phyloP scores from a whole-genome alignment of 1,140 invertebrate genomes.

The Diorhabda elongata region DNA sequence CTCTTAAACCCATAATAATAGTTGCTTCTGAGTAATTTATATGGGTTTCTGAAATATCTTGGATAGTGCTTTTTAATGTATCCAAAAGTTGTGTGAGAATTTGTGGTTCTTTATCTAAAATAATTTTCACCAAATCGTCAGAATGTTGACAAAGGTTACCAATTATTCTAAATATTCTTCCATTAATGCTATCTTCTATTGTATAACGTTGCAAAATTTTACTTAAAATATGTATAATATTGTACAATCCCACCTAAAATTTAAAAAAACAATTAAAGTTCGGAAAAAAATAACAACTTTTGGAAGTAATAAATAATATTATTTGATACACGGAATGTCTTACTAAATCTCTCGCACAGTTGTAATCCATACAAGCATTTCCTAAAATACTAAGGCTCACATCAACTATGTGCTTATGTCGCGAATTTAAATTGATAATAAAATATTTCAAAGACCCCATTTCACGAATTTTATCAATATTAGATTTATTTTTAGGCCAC shows the following conservation, averaged over 20 bases:
- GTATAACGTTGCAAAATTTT: constrained; percentile 36
- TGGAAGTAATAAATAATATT: constrained; percentile 10
- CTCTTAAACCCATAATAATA: constrained; percentile 32
- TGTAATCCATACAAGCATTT: constrained; percentile 55
- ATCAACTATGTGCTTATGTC: constrained; percentile 50
- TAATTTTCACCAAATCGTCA: constrained; percentile 32
- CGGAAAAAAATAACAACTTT: neutral
- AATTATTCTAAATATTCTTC: constrained; percentile 41
- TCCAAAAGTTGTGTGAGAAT: constrained; percentile 35
- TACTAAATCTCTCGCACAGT: constrained; percentile 38
- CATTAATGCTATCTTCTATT: constrained; percentile 42
- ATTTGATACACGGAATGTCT: constrained; percentile 19
- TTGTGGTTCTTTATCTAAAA: constrained; percentile 35
- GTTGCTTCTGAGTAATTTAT: constrained; percentile 34
- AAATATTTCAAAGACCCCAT: constrained; percentile 35
- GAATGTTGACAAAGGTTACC: constrained; percentile 42
- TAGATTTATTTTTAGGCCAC: constrained; percentile 32
- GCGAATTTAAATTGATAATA: constrained; percentile 39
- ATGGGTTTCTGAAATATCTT: constrained; percentile 16
- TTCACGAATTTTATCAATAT: constrained; percentile 31
- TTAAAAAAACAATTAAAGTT: neutral
- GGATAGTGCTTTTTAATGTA: constrained; percentile 29
- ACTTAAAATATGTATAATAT: constrained; percentile 32
- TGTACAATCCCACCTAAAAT: constrained; percentile 36
- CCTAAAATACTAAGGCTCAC: constrained; percentile 55